Base-by-base conservation (phyloP, 2,888 invertebrate genomes). In the Megamerina dolium region DNA sequence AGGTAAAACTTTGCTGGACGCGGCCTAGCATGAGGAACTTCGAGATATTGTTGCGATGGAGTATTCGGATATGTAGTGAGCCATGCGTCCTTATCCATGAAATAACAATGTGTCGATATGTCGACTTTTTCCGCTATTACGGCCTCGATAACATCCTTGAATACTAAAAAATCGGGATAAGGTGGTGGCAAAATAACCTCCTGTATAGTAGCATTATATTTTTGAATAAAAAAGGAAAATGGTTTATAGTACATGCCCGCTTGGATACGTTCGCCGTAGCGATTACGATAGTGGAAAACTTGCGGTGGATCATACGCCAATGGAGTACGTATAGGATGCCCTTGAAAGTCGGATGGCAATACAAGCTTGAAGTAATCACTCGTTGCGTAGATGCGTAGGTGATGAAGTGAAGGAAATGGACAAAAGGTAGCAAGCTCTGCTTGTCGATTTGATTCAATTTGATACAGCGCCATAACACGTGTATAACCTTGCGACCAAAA, bases 181-280 rank as follows among this genome's bases (percentile, higher is more conserved):
- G 48, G 48, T 13, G 32, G 13, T 12, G 48, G 48, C 1, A 48
- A 40, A 12, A 40, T 6, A 1, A 48, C 48, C 26, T 48, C 48
- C 19, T 42, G 36, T 3, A 45, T 29, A 3, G 42, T 45, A n/a
- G 48, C 45, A 23, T 48, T 48, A 27, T 37, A 43, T 17, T 40
- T 38, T 1, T 43, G 37, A 12, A 37, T 14, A 16, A 48, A 48
- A 14, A 43, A 34, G 5, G 33, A 3, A 26, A 48, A 45, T 1
- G 37, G 5, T 33, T 45, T 37, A 2, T 37, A 27, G 21, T 40
- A 45, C 17, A 45, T 21, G 3, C 48, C 48, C 5, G 48, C 31
- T 5, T 19, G 34, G 9, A 43, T 21, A 2, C 27, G 37, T 23
- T 44, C 31, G 20, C 45, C 48, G 17, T 43, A 21, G 5, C 48